A percentile compares a stretch with the other conserved stretches of the same genome.
Evolutionary conservation across 2,888 invertebrate genomes (phyloP).

Genomic region (Schizaphis graminum): DNA sequence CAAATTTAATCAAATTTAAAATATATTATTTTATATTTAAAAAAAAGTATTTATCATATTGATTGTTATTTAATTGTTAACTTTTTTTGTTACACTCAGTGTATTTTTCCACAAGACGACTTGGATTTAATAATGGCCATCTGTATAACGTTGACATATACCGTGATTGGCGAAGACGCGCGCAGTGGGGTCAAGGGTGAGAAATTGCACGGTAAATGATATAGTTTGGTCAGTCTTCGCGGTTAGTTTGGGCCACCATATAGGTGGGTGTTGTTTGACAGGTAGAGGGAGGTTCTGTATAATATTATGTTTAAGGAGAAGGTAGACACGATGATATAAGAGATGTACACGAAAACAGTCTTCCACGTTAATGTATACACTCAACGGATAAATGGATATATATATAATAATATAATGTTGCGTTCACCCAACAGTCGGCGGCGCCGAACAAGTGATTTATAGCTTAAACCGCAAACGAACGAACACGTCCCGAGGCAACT

Average conservation of each 20-base stretch:
- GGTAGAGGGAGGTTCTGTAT: not conserved
- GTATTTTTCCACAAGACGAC: not conserved
- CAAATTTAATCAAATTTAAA: no score
- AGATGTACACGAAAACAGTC: not conserved
- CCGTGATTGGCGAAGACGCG: not conserved
- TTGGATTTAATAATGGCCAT: conserved; percentile 13
- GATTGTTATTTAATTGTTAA: no score
- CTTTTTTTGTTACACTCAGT: no score
- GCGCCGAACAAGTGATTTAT: conserved; percentile 35
- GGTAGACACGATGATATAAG: not conserved
- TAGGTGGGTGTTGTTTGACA: not conserved
- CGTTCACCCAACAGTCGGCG: not conserved
- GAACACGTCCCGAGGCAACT: not conserved
- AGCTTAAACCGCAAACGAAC: not conserved
- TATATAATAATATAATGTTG: not conserved
- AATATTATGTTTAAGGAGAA: not conserved
- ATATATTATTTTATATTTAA: no score
- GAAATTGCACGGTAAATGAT: not conserved
- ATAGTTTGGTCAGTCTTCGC: not conserved
- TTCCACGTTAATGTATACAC: not conserved
- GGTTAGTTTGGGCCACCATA: not conserved
- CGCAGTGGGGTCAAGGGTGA: not conserved
- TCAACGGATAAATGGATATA: not conserved
- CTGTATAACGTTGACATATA: not conserved
- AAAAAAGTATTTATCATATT: no score